Conservation (phyloP, 2,888 invertebrate genomes). For the Amaurobius ferox region DNA sequence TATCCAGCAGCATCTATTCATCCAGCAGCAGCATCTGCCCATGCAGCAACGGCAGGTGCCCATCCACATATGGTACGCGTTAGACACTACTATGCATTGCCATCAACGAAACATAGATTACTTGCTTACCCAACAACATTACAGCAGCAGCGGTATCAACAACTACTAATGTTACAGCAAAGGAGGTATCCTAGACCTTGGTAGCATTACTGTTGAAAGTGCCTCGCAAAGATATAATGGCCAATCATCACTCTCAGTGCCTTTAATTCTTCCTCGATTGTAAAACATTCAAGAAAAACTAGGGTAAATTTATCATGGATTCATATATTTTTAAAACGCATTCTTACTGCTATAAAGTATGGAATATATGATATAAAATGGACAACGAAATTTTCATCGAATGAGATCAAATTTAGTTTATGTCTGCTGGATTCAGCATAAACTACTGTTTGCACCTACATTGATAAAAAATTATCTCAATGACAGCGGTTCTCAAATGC, state of each 20-base stretch:
- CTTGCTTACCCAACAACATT: neutral
- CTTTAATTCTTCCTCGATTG: too few species aligned
- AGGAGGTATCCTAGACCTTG: neutral
- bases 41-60: neutral
- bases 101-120: neutral
- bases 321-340: neutral
- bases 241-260: too few species aligned
- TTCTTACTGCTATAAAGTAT: neutral
- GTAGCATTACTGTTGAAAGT: too few species aligned
- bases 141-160: neutral
- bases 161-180: neutral
- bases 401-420: neutral
- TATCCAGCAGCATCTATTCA: neutral
- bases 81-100: neutral
- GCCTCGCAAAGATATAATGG: too few species aligned
- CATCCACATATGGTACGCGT: neutral
- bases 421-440: neutral
- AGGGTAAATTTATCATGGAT: too few species aligned
- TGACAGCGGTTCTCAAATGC: neutral
- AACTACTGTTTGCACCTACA: neutral
- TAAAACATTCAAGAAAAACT: too few species aligned
- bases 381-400: too few species aligned
- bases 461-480: neutral
- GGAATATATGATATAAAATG: neutral
- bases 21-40: neutral